These are phyloP conservation scores for Ferdinandea cuprea DNA, from an alignment of 2,888 invertebrate species.

Conservation along the genomic window DNA sequence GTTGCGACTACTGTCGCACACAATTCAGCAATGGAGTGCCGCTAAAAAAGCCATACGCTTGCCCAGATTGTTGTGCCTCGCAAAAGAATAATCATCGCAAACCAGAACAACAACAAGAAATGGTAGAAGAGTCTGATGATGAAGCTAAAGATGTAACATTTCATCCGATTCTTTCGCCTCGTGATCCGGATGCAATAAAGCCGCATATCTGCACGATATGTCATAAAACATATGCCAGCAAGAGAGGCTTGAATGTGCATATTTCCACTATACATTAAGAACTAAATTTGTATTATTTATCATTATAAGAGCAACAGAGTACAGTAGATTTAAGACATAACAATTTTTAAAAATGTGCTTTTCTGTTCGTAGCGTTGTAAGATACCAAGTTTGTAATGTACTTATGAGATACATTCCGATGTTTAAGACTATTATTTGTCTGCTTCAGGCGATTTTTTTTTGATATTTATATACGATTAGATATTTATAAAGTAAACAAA, in stretches of 20 bases:
- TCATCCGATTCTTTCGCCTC: constrained; percentile 10
- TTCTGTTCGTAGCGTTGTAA: constrained; percentile 6
- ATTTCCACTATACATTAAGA: constrained; percentile 46
- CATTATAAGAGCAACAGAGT: constrained; percentile 32
- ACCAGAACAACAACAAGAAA: constrained; percentile 46
- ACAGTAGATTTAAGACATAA: constrained; percentile 36
- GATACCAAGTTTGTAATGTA: constrained; percentile 12
- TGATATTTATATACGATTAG: constrained; percentile 18
- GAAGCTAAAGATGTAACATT: constrained; percentile 59
- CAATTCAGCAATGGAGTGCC: constrained; percentile 77
- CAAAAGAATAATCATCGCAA: neutral
- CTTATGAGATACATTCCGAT: constrained; percentile 51
- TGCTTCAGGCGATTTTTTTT: neutral
- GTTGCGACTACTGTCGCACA: constrained; percentile 77
- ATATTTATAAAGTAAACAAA: neutral
- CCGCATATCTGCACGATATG: constrained; percentile 59
- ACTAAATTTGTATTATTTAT: constrained; percentile 5
- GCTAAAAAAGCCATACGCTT: constrained; percentile 77
- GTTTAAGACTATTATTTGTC: constrained; percentile 23
- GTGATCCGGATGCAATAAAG: constrained; percentile 17
- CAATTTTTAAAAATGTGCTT: constrained; percentile 21
- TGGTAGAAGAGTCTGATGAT: constrained; percentile 38
- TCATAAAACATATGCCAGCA: constrained; percentile 54
- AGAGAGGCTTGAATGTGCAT: constrained; percentile 54
- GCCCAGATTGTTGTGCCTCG: constrained; percentile 67